Evolutionary conservation across 1,140 invertebrate genomes (phyloP).

Genomic region (Pristionchus pacificus): DNA sequence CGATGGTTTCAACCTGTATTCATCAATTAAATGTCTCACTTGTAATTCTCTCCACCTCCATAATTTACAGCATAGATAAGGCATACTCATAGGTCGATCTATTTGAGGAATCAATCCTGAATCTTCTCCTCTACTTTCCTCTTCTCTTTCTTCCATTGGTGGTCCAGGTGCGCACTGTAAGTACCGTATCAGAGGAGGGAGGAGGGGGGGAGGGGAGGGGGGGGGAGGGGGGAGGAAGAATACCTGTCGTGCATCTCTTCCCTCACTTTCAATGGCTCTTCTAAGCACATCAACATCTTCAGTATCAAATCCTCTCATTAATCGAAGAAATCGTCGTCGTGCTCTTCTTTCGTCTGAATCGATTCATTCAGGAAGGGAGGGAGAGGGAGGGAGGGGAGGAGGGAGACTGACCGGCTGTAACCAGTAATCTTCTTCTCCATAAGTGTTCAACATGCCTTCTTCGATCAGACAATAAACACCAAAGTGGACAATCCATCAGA

Average conservation of each 20-base stretch:
- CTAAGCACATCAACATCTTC: conserved; percentile 55
- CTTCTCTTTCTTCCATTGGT: conserved; percentile 54
- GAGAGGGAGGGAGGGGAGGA: background rate
- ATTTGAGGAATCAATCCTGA: conserved; percentile 55
- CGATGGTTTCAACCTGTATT: too few relatives aligned
- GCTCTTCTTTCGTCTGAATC: conserved; percentile 49
- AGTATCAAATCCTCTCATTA: conserved; percentile 56
- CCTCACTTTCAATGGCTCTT: conserved; percentile 38
- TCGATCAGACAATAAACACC: conserved; percentile 36
- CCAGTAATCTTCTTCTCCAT: conserved; percentile 37
- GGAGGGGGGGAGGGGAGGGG: conserved; percentile 15
- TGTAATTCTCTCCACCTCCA: conserved; percentile 56
- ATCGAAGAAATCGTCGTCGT: conserved; percentile 49
- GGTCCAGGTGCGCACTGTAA: conserved; percentile 53
- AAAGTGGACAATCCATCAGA: conserved; percentile 39
- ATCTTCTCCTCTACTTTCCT: conserved; percentile 36
- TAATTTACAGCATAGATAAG: conserved; percentile 56
- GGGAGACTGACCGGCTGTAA: conserved; percentile 30
- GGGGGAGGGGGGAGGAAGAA: conserved; percentile 24
- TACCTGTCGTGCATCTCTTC: conserved; percentile 21
- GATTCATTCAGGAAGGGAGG: background rate
- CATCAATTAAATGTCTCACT: conserved; percentile 19
- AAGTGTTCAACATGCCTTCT: conserved; percentile 36
- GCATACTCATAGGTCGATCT: conserved; percentile 53
- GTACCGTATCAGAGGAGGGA: conserved; percentile 42